phyloP scores from a whole-genome alignment of 1,140 invertebrate genomes.

The Notospermus geniculatus region DNA sequence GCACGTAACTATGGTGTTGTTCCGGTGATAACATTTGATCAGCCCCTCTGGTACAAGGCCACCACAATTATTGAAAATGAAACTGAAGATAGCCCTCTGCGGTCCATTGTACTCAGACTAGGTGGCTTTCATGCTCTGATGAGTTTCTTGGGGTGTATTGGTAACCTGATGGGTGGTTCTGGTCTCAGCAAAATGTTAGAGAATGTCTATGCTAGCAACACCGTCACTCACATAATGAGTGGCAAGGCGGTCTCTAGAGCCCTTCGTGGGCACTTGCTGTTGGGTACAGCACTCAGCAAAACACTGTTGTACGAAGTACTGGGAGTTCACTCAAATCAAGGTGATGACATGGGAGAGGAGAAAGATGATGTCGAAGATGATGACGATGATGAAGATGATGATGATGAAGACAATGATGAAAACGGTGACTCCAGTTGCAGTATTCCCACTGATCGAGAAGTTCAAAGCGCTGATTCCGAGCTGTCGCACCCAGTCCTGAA shows the following conservation, averaged over 20 bases:
- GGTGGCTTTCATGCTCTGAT: slow-evolving; percentile 34
- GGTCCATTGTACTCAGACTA: slow-evolving; percentile 20
- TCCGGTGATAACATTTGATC: slow-evolving; percentile 36
- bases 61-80: slow-evolving; percentile 20
- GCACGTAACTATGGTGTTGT: slow-evolving; percentile 18
- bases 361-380: no score
- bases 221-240: slow-evolving; percentile 48
- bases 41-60: slow-evolving; percentile 37
- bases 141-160: slow-evolving; percentile 33
- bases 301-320: no score
- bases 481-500: no score
- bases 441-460: no score
- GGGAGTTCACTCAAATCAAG: no score
- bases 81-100: slow-evolving; percentile 12
- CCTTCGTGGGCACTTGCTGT: slow-evolving; percentile 50
- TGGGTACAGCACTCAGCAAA: slow-evolving; percentile 23
- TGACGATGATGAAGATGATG: no score
- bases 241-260: slow-evolving; percentile 53
- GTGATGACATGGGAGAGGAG: no score
- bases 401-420: no score
- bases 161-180: slow-evolving; percentile 29
- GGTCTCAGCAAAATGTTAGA: slow-evolving; percentile 27
- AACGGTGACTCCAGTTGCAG: no score
- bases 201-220: slow-evolving; percentile 28
- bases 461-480: no score